Base-by-base conservation (phyloP, 2,888 invertebrate species). In the Aphrophora alni region DNA sequence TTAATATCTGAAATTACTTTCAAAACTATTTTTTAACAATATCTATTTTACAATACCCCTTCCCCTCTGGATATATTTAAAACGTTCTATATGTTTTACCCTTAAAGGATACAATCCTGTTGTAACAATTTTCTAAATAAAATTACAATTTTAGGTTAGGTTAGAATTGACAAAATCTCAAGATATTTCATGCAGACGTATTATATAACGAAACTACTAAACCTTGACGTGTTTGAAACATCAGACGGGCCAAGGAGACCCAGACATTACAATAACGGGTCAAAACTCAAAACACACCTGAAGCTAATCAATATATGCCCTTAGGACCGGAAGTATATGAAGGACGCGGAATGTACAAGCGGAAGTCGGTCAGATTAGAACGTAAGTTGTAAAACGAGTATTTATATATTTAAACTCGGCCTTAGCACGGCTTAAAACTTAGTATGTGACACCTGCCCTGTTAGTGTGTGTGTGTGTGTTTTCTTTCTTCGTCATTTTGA, bases 331-430 rank as follows among this genome's bases (percentile, higher is more conserved):
- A 79, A 79, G 38, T 74, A 24, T 38, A 33, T 71, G 77, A 77
- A 77, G 78, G 74, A 27, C 78, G 38, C 26, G 33, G 73, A 59
- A 59, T 59, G 59, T 59, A 59, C 24, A 12, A 38, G 68, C 78
- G 78, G 78, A 79, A 74, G 78, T 74, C 68, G 74, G 24, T 74
- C 68, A 79, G 74, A 74, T 74, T 74, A 79, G 73, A 79, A 79
- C 78, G 74, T 79, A 79, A 74, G 59, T 77, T 74, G 59, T 59
- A 59, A 59, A 59, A 59, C 59, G 59, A 74, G 78, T 79, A 79
- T 79, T 74, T 79, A 79, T 79, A 79, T 10, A 21, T 59, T 59
- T 44, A 21, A 59, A 21, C 7, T 59, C 21, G 59, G 59, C 59
- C 21, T 59, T 59, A 59, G 59, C 44, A 14, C 14, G 14, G 44